Evolutionary conservation across 2,113 vertebrate genomes (phyloP), one percentile per base, ranked within the genome.

Genomic region (Malurus cyaneus): DNA sequence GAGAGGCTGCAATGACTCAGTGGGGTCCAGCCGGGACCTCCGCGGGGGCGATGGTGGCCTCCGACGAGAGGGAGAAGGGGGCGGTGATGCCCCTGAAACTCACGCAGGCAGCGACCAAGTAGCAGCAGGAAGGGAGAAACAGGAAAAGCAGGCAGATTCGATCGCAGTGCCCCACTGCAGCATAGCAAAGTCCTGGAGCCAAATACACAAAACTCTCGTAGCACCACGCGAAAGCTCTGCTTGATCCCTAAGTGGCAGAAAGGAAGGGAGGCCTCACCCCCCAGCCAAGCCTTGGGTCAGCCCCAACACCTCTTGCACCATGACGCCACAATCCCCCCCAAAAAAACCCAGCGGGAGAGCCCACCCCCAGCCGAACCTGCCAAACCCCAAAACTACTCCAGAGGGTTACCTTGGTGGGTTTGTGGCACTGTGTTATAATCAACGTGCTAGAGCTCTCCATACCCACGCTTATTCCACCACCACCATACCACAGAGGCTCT

Each of bases 241-340:
- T 57, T 2, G 0, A 29, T 24, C 50, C 19, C 42, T 19, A 11
- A 19, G 18, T 0, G 1, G 5, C 60, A 49, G 60, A 18, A 34
- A 62, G 23, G 32, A 46, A 57, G 29, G 15, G 19, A 57, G 8
- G 16, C 16, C 13, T 4, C 24, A 20, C 6, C 6, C 34, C 20
- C 18, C 29, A 66, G 34, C 50, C 24, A 34, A 66, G 24, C 49
- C 70, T 34, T n/a, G 19, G 15, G 24, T 57, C 15, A 49, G 6
- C 4, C 18, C 24, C 42, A 85, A 12, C 15, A 29, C 24, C 12
- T 41, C 29, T 65, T 2, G 1, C 0, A 0, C 5, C 21, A 17
- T 72, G 46, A 46, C 31, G 18, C 28, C 7, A 11, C 41, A 73
- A 24, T 47, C 21, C 20, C 24, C 24, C 29, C 4, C 15, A 47